These are phyloP conservation scores for Formica aserva DNA, from an alignment of 2,888 invertebrate genomes.

Conservation along the genomic window DNA sequence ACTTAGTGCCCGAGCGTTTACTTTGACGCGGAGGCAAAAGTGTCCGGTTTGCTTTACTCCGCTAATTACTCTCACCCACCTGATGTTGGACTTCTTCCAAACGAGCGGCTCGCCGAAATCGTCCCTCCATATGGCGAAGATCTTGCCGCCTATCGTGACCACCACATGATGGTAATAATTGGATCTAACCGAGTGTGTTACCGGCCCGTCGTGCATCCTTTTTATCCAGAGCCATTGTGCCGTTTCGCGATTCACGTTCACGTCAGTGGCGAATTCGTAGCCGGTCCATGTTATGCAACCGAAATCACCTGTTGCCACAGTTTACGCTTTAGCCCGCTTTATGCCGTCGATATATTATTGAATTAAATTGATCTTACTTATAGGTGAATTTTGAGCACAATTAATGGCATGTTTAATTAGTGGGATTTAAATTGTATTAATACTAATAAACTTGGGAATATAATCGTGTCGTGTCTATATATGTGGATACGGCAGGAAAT, in stretches of 20 bases:
- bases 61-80: constrained; percentile 65
- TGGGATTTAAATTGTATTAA: constrained; percentile 13
- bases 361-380: constrained; percentile 44
- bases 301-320: constrained; percentile 63
- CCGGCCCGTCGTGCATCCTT: constrained; percentile 90
- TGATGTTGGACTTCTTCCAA: constrained; percentile 88
- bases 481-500: constrained; percentile 1
- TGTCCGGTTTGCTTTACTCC: not conserved
- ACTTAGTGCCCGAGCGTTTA: constrained; percentile 14
- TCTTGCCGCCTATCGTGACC: constrained; percentile 91
- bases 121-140: constrained; percentile 92
- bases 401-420: constrained; percentile 3
- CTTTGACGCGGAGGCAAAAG: not conserved
- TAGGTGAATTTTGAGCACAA: constrained; percentile 15
- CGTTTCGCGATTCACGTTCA: constrained; percentile 88
- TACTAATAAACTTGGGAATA: not conserved
- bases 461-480: not conserved
- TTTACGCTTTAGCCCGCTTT: constrained; percentile 32
- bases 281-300: constrained; percentile 89
- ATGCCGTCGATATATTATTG: constrained; percentile 34
- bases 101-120: constrained; percentile 89
- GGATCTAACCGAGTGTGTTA: constrained; percentile 88
- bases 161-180: constrained; percentile 88
- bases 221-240: constrained; percentile 85
- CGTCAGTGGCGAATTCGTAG: constrained; percentile 89